Percentiles rank a stretch among this genome's conserved stretches.
Evolutionary conservation across 2,888 invertebrate genomes (phyloP).

Genomic region (Drosophila maculinotata): DNA sequence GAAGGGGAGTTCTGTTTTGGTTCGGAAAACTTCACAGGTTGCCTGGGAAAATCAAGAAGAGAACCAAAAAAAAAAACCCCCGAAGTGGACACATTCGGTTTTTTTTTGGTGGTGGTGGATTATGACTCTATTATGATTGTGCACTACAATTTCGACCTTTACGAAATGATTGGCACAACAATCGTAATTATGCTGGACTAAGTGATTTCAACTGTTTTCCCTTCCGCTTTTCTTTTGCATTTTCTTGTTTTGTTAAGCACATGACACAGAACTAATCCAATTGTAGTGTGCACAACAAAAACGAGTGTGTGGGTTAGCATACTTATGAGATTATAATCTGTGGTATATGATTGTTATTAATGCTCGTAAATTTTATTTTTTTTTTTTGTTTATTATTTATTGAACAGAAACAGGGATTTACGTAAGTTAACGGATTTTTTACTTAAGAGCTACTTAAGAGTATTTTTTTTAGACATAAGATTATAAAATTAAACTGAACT

Average conservation of each 20-base stretch:
- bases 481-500: too few species aligned
- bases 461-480: too few species aligned
- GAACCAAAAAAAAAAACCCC: neutral
- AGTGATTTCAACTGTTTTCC: slow-evolving; percentile 53
- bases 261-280: slow-evolving; percentile 22
- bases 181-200: slow-evolving; percentile 46
- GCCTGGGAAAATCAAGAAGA: slow-evolving; percentile 34
- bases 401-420: too few species aligned
- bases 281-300: neutral
- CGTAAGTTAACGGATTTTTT: neutral
- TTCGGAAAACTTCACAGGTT: slow-evolving; percentile 42
- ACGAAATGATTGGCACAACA: slow-evolving; percentile 51
- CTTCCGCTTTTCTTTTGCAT: neutral
- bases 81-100: neutral
- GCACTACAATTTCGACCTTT: slow-evolving; percentile 29
- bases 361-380: too few species aligned
- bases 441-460: neutral
- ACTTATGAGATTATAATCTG: slow-evolving; percentile 1
- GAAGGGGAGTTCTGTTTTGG: slow-evolving; percentile 46
- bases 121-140: slow-evolving; percentile 60
- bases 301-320: neutral
- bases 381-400: too few species aligned
- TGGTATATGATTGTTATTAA: neutral
- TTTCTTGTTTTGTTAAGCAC: neutral
- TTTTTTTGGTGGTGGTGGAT: slow-evolving; percentile 42